Base-by-base conservation (phyloP, 2,888 invertebrate genomes). In the Acleris cristana region DNA sequence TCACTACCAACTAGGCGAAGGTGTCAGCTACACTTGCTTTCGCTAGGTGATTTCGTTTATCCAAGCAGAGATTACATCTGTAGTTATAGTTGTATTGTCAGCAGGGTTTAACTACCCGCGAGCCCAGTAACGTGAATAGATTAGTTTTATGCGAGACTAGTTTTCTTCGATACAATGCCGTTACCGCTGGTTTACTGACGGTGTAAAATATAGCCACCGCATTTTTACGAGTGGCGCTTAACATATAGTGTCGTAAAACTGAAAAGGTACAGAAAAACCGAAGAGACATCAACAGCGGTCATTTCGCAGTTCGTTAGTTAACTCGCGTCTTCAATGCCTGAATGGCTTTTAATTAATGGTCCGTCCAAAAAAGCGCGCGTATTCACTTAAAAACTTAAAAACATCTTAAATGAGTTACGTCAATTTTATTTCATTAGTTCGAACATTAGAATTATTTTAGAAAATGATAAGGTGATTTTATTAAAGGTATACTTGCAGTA, bases 221-320 rank as follows among this genome's bases (percentile, higher is more conserved):
- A 79, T 80, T 86, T 90, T 90, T 91, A 92, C 88, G 89, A 87
- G 76, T 83, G 84, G 79, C 87, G 77, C 86, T 89, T 89, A 90
- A 90, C 87, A 88, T 88, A 89, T 84, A 85, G 82, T 80, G 84
- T 83, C 83, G 80, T 90, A 88, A 89, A 90, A 87, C 80, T 76
- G 79, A 75, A 81, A 77, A 80, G 80, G 83, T 80, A 84, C 82
- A 83, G 78, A 85, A 88, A 84, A 79, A 75, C 81, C 76, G 77
- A 74, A 71, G 71, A 74, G 76, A 82, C 82, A 81, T 82, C 84
- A 83, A 85, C 82, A 82, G 82, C 79, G 80, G 81, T 80, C 82
- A 83, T 87, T 85, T 80, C 82, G 83, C 79, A 81, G 82, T 87
- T 86, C 86, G 84, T 87, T 88, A 88, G 84, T 81, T 85, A 74